Base-by-base conservation (phyloP, 2,888 invertebrate species). In the Noctua janthe region DNA sequence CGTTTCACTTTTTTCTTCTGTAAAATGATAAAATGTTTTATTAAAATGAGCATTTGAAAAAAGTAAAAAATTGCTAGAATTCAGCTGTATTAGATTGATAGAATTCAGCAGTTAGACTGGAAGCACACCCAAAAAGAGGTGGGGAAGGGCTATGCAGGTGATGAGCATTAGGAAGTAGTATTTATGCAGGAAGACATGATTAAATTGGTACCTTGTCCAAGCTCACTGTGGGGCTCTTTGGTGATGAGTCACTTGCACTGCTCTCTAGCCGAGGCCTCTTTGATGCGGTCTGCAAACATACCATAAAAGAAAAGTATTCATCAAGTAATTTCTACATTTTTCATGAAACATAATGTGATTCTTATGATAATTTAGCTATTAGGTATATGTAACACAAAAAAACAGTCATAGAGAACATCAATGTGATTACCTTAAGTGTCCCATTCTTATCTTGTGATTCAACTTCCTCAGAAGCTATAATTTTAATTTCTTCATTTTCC, bases 1-100 rank as follows among this genome's bases (percentile, higher is more conserved):
- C 96, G 93, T 91, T 97, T 97, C 15, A 84, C 39, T 90, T 94
- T 95, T 83, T 93, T 95, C 88, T 94, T 95, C 95, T 95, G 83
- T 49, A 80, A 80, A 43, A 35, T 47, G 0, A 47, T 51, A 47
- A 49, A 51, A 39, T 35, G 1, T 51, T 66, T 6, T 3, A 47
- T 43, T 47, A 43, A 13, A n/a, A 66, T 66, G 66, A 69, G 47
- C 47, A 47, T n/a, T 47, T 15, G 47, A 6, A n/a, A 15, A 1
- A n/a, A n/a, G 11, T 67, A 6, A 43, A 67, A 39, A 11, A 6
- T 43, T 43, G 4, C 43, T 7, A 43, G 43, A 43, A 67, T n/a
- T 67, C 43, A 67, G 6, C 13, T 29, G 15, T 29, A 29, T 29
- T 29, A 59, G n/a, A n/a, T 59, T 59, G 13, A n/a, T 6, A 59